phyloP scores from a whole-genome alignment of 2,113 vertebrate species.

The Pardalotus punctatus region DNA sequence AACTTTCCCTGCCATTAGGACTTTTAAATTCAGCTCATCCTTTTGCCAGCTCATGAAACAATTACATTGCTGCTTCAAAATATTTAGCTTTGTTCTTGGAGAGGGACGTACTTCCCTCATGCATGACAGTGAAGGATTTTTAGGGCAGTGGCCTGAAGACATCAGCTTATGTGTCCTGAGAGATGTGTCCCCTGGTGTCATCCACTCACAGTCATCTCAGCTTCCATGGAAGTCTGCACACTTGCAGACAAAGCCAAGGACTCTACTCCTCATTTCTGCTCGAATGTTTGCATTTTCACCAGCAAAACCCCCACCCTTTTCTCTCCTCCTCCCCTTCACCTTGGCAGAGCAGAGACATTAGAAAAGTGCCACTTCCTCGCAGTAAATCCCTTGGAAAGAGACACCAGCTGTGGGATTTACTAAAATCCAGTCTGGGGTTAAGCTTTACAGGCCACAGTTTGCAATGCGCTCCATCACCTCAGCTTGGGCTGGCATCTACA shows the following conservation, averaged over 20 bases:
- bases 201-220: background rate
- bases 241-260: background rate
- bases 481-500: background rate
- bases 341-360: background rate
- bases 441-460: background rate
- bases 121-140: background rate
- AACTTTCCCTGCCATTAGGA: conserved; percentile 21
- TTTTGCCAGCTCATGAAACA: conserved; percentile 42
- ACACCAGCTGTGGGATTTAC: background rate
- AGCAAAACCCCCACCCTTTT: background rate
- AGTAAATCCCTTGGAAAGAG: background rate
- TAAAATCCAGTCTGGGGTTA: background rate
- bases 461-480: background rate
- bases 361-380: background rate
- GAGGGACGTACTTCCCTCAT: background rate
- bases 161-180: background rate
- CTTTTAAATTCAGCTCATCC: conserved; percentile 39
- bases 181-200: background rate
- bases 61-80: conserved; percentile 24
- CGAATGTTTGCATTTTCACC: background rate
- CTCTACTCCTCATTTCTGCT: background rate
- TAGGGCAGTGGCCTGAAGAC: background rate
- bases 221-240: background rate
- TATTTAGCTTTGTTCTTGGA: conserved; percentile 9
- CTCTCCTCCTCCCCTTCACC: background rate